Conservation (phyloP, 2,888 invertebrate genomes). For the Onchidella celtica region DNA sequence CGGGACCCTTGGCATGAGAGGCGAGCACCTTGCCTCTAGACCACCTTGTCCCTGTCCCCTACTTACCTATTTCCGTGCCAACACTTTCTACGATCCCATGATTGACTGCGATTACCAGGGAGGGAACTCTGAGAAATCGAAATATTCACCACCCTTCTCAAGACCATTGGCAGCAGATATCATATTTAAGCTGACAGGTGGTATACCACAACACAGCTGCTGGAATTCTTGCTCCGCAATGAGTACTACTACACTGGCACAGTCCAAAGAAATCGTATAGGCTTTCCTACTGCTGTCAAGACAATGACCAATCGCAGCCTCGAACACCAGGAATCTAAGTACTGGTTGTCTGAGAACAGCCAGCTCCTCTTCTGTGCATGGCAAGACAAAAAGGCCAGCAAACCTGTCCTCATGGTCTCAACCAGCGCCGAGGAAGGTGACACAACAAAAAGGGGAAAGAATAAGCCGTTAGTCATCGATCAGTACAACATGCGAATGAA, state of each 20-base stretch:
- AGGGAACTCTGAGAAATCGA: neutral
- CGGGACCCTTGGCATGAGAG: too few relatives aligned
- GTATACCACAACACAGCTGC: neutral
- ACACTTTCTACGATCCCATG: neutral
- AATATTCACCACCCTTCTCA: neutral
- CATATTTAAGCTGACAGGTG: constrained; percentile 8
- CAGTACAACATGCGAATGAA: neutral
- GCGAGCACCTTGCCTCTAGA: too few relatives aligned
- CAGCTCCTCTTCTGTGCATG: constrained; percentile 14
- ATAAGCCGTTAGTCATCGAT: constrained; percentile 5
- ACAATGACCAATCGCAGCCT: neutral
- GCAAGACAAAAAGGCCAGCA: constrained; percentile 22
- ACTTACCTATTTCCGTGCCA: neutral
- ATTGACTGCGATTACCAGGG: neutral
- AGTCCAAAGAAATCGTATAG: neutral
- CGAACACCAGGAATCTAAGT: neutral
- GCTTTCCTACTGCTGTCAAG: constrained; percentile 6
- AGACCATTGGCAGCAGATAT: constrained; percentile 5
- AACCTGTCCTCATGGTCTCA: constrained; percentile 2
- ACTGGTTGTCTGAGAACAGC: neutral
- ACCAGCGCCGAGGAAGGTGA: neutral
- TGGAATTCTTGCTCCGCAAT: neutral
- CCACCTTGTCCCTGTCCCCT: too few relatives aligned
- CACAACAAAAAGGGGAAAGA: neutral
- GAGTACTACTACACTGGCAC: constrained; percentile 6